Base-by-base conservation (phyloP, 2,888 invertebrate genomes). In the Clostera curtula region DNA sequence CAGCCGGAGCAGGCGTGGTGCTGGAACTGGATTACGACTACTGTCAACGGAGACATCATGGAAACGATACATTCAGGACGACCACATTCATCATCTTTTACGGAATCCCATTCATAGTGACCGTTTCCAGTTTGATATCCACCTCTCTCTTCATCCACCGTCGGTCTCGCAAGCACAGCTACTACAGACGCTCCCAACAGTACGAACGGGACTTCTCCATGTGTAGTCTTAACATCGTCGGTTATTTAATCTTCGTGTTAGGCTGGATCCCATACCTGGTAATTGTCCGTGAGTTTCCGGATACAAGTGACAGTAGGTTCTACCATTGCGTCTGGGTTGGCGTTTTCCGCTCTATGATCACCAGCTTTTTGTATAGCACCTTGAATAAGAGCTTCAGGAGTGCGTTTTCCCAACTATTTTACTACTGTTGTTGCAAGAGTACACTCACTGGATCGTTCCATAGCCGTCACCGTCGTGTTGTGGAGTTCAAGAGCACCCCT, bases 391-490 rank as follows among this genome's bases (percentile, higher is more conserved):
- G 88, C 55, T 93, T 93, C 56, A 85, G 92, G 17, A 86, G 85
- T 32, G 90, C 92, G 4, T 93, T 91, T 59, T 77, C 88, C 7
- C 89, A 89, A 53, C 72, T 93, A 5, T 93, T 92, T 56, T 89
- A 91, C 54, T 93, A 93, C 53, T 93, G 92, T 56, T 93, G 89
- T 59, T 93, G 92, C 71, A 93, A 93, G 64, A 91, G 89, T 5
- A 45, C 49, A 2, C 12, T 71, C 0, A 89, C 90, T 3, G 88
- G 89, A 12, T 87, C 90, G 2, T 89, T 89, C 44, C 86, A 88
- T 4, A 70, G 88, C 32, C 83, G 91, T 19, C 86, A 88, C 28
- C 67, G 90, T 16, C 67, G 82, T 27, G 32, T 4, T 0, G 1
- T 10, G 34, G 82, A 85, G 18, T 50, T 49, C 24, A 71, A 64